Conservation (phyloP, 2,797 vertebrate species). For the Alauda arvensis region DNA sequence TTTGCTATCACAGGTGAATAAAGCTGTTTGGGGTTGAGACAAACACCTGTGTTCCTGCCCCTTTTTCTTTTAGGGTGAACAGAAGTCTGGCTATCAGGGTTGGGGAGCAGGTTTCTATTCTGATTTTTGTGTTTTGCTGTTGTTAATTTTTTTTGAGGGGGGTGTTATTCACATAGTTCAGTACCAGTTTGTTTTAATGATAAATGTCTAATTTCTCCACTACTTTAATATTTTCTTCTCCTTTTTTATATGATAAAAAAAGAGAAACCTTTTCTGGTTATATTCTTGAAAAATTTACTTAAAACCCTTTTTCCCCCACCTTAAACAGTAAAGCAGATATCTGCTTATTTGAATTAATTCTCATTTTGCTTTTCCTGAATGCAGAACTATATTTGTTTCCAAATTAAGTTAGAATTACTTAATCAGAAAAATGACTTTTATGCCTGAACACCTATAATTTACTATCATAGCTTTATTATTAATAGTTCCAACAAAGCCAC, state of each 20-base stretch:
- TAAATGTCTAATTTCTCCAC: background rate
- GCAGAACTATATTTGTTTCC: conserved; percentile 5
- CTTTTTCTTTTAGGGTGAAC: background rate
- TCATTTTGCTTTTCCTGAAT: background rate
- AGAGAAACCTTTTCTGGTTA: background rate
- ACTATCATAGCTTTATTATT: background rate
- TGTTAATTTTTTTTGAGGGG: too few relatives aligned
- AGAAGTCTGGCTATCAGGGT: background rate
- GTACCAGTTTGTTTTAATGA: background rate
- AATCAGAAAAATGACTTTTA: background rate
- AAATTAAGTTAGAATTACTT: conserved; percentile 7
- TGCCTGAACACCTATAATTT: background rate
- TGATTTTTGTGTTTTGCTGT: background rate
- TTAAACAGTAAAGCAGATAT: background rate
- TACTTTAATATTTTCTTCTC: background rate
- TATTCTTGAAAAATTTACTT: background rate
- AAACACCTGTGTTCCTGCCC: background rate
- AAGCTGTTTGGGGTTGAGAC: background rate
- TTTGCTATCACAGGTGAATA: background rate
- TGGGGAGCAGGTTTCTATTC: background rate
- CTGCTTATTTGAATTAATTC: background rate
- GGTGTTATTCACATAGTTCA: background rate
- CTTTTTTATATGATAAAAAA: background rate
- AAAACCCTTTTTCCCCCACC: background rate
- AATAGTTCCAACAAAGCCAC: background rate